phyloP scores from a whole-genome alignment of 2,113 vertebrate genomes.

The Myocastor coypus region DNA sequence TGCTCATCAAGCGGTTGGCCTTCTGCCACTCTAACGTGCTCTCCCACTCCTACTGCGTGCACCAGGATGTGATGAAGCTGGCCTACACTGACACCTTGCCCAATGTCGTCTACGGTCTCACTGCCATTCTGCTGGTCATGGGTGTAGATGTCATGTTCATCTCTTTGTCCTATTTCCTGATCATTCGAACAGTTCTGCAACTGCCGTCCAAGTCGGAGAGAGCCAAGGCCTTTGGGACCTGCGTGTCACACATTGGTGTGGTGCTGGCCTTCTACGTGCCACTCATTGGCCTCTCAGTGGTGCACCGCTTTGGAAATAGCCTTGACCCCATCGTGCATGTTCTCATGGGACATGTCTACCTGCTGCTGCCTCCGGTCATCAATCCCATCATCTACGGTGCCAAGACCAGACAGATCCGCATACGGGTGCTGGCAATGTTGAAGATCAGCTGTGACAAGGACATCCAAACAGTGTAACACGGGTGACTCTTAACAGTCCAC shows the following conservation, averaged over 20 bases:
- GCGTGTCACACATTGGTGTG: conserved; percentile 79
- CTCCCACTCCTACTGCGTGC: conserved; percentile 79
- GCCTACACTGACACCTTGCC: conserved; percentile 69
- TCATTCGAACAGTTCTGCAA: conserved; percentile 76
- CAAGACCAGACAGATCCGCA: conserved; percentile 80
- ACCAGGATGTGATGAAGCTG: conserved; percentile 81
- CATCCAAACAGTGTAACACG: conserved; percentile 24
- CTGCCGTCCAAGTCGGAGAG: conserved; percentile 76
- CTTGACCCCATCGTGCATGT: conserved; percentile 74
- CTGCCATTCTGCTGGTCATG: conserved; percentile 79
- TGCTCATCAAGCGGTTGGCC: conserved; percentile 75
- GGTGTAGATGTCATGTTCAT: conserved; percentile 77
- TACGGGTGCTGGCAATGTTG: conserved; percentile 74
- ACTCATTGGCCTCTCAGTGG: conserved; percentile 80
- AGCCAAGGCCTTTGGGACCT: conserved; percentile 81
- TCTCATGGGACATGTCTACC: conserved; percentile 81
- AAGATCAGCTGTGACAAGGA: conserved; percentile 75
- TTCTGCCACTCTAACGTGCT: conserved; percentile 79
- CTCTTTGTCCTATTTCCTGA: conserved; percentile 79
- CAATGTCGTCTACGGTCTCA: conserved; percentile 77
- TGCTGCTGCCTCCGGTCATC: conserved; percentile 81
- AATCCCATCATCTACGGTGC: conserved; percentile 82
- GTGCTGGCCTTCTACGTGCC: conserved; percentile 82
- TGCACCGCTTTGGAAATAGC: conserved; percentile 80
- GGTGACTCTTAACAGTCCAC: not conserved